A percentile compares a stretch with the other conserved stretches of the same genome.
Evolutionary conservation across 2,797 vertebrate genomes (phyloP).

Genomic region (Chaunax sp.): DNA sequence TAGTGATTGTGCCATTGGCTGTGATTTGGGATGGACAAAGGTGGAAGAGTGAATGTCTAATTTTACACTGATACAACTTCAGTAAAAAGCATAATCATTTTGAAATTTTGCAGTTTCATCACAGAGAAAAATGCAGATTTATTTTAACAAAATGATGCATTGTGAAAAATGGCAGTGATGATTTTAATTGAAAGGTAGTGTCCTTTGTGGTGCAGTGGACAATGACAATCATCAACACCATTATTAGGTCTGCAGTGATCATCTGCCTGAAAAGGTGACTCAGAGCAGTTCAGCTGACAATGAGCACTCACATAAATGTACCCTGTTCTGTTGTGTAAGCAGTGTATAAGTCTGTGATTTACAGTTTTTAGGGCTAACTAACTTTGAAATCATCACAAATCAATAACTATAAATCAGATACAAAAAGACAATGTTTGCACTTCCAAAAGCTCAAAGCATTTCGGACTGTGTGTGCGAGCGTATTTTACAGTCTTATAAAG

Average conservation of each 20-base stretch:
- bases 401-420: conserved; percentile 34
- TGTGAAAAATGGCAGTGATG: not conserved
- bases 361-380: conserved; percentile 3
- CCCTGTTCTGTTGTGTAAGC: conserved; percentile 6
- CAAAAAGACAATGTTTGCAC: conserved; percentile 41
- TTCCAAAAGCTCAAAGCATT: conserved; percentile 51
- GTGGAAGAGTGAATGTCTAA: conserved; percentile 28
- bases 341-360: conserved; percentile 12
- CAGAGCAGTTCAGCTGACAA: conserved; percentile 1
- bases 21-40: conserved; percentile 83
- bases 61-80: conserved; percentile 13
- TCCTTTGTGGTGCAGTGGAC: conserved; percentile 24
- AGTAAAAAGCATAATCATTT: conserved; percentile 6
- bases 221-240: conserved; percentile 24
- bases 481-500: conserved; percentile 61
- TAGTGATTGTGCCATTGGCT: conserved; percentile 85
- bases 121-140: not conserved
- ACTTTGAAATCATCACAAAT: conserved; percentile 9
- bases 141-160: too few species aligned
- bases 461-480: conserved; percentile 14
- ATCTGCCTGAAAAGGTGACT: conserved; percentile 34
- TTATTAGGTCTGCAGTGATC: conserved; percentile 33
- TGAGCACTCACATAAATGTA: conserved; percentile 32
- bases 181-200: conserved; percentile 27
- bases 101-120: not conserved